Base-by-base conservation (phyloP, 2,113 vertebrate genomes). In the Chroicocephalus ridibundus region DNA sequence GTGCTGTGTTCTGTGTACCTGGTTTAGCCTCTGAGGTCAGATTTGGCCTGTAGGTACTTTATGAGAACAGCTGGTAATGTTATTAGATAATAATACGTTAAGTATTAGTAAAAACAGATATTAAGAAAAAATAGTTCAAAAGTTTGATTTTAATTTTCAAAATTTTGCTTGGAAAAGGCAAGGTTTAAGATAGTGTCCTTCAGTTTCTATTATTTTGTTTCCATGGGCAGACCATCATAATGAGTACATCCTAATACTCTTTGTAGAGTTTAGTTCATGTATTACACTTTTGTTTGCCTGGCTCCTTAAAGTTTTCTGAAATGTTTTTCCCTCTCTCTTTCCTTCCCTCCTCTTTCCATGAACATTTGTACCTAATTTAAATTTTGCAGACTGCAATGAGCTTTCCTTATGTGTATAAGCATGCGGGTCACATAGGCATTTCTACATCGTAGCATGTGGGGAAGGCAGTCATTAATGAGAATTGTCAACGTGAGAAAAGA, bases 401-500 rank as follows among this genome's bases (percentile, higher is more conserved):
- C 61, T 38, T 21, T 66, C n/a, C 69, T 65, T 14, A 5, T 0
- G 31, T 5, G 57, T 26, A 34, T 96, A 58, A 80, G 89, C 75
- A 77, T 80, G 94, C 88, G 24, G 92, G 65, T 94, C 72, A 94
- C 91, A 71, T 34, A 62, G 22, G 66, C 36, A 22, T 62, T 22
- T 38, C 80, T 71, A 20, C 74, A 5, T 10, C 0, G 29, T 57
- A 84, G 72, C 25, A 9, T 44, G 90, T 26, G 40, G 95, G 77
- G 44, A 52, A 94, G 77, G 81, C 82, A 78, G 84, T 66, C 46
- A 26, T 93, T 96, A 96, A 97, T 94, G 94, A 94, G 93, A 70
- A 86, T 82, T 88, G 86, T 93, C 93, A 82, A 88, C 77, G 95
- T 91, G 96, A 97, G 95, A 42, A 62, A 85, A 80, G 91, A 80